A percentile compares a stretch with the other conserved stretches of the same genome.
Conservation (phyloP, 23 tunicate genomes). For the Diplosoma virens region DNA sequence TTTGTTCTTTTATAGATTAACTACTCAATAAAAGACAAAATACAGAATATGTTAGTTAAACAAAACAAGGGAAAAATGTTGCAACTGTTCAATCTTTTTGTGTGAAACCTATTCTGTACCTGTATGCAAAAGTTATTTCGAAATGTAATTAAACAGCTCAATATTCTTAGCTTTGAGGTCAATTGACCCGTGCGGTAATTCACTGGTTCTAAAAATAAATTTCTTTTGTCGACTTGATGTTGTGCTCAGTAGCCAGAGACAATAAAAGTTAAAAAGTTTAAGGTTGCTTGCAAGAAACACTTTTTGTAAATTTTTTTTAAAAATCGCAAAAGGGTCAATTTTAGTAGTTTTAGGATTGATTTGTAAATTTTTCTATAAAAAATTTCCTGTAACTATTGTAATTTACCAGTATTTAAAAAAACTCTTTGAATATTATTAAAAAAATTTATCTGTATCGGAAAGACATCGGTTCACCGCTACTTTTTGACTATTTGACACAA, state of each 20-base stretch:
- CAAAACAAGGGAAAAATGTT: not conserved
- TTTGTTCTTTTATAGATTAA: not conserved
- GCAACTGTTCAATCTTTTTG: not conserved
- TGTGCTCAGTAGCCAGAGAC: not conserved
- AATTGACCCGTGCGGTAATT: not conserved
- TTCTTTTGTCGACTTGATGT: not conserved
- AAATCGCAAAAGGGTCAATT: not conserved
- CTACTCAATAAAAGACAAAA: not conserved
- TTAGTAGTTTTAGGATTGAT: not conserved
- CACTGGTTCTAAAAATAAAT: not conserved
- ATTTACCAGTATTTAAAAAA: too few relatives aligned
- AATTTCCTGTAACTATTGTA: too few relatives aligned
- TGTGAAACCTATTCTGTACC: not conserved
- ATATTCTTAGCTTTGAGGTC: not conserved
- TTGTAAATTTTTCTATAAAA: not conserved
- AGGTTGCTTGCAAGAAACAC: not conserved
- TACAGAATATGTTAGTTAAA: not conserved
- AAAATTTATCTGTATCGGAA: too few relatives aligned
- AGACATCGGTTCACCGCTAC: too few relatives aligned
- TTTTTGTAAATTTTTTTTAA: not conserved
- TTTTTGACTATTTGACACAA: too few relatives aligned
- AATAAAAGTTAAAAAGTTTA: not conserved
- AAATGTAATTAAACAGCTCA: not conserved
- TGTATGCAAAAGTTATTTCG: not conserved
- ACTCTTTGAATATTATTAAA: too few relatives aligned